These are phyloP conservation scores for Agriopis aurantiaria DNA, from an alignment of 2,888 invertebrate species.

Conservation along the genomic window DNA sequence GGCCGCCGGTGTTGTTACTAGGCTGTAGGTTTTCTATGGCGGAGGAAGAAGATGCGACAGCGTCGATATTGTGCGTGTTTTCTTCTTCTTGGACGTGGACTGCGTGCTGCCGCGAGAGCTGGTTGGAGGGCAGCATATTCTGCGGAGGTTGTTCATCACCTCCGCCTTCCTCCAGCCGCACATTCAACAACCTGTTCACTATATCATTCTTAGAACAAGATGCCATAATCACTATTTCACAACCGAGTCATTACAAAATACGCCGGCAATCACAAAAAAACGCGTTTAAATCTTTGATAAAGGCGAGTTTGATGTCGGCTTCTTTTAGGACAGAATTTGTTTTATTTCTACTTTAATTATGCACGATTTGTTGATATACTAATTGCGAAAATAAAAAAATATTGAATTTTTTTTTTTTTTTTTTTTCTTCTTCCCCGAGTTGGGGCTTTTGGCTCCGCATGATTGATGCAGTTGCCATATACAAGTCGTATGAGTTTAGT, in stretches of 20 bases:
- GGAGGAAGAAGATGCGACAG: constrained; percentile 66
- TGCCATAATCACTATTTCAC: constrained; percentile 67
- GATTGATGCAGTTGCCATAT: too few species aligned
- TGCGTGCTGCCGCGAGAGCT: constrained; percentile 64
- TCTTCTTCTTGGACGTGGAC: constrained; percentile 71
- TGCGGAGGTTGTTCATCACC: constrained; percentile 78
- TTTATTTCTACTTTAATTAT: background rate
- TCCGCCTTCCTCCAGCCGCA: constrained; percentile 69
- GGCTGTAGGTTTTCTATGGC: constrained; percentile 76
- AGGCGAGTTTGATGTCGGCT: background rate
- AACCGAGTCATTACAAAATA: constrained; percentile 60
- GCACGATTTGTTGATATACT: constrained; percentile 39
- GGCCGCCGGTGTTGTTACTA: constrained; percentile 76
- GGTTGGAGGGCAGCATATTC: constrained; percentile 84
- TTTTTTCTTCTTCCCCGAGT: too few species aligned
- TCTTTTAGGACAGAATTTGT: background rate
- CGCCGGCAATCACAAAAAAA: constrained; percentile 38
- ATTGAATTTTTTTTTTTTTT: constrained; percentile 16
- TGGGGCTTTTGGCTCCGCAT: too few species aligned
- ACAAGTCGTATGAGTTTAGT: too few species aligned
- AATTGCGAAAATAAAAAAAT: constrained; percentile 22
- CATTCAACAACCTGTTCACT: constrained; percentile 72
- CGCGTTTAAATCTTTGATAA: constrained; percentile 18
- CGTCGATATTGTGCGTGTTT: constrained; percentile 62
- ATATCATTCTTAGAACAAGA: constrained; percentile 79